Percentiles rank a stretch among this genome's conserved stretches.
Conservation (phyloP, 2,797 vertebrate species). For the Podarcis lilfordi region DNA sequence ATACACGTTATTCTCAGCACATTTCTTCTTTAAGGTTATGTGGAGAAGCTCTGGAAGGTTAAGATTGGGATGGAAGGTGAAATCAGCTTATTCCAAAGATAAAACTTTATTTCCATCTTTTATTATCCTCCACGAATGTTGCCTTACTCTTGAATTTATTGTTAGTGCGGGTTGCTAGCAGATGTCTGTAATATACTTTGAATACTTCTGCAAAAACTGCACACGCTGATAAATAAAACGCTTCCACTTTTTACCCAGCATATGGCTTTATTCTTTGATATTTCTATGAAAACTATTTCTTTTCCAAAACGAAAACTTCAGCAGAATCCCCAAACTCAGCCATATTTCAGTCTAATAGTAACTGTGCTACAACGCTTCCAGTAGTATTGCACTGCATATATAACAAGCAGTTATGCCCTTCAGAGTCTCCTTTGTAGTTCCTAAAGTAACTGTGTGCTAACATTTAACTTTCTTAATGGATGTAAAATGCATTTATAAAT, state of each 20-base stretch:
- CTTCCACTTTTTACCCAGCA: slow-evolving; percentile 52
- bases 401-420: slow-evolving; percentile 69
- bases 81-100: slow-evolving; percentile 31
- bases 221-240: slow-evolving; percentile 55
- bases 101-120: slow-evolving; percentile 19
- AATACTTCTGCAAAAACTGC: slow-evolving; percentile 53
- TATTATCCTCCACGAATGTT: slow-evolving; percentile 32
- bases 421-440: slow-evolving; percentile 46
- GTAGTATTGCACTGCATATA: slow-evolving; percentile 67
- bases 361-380: slow-evolving; percentile 61
- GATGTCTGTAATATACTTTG: slow-evolving; percentile 58
- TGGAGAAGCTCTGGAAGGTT: background rate
- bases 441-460: slow-evolving; percentile 70
- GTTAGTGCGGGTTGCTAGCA: slow-evolving; percentile 46
- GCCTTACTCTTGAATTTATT: slow-evolving; percentile 58
- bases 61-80: background rate
- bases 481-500: slow-evolving; percentile 76
- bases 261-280: slow-evolving; percentile 53
- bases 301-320: slow-evolving; percentile 74
- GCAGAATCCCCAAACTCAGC: slow-evolving; percentile 74
- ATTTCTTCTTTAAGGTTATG: background rate
- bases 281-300: slow-evolving; percentile 68
- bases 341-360: slow-evolving; percentile 77
- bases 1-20: slow-evolving; percentile 16
- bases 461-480: slow-evolving; percentile 73